Percentiles rank a stretch among this genome's conserved stretches.
These are phyloP conservation scores for Scophthalmus maximus DNA, from an alignment of 2,113 vertebrate species.

Conservation along the genomic window DNA sequence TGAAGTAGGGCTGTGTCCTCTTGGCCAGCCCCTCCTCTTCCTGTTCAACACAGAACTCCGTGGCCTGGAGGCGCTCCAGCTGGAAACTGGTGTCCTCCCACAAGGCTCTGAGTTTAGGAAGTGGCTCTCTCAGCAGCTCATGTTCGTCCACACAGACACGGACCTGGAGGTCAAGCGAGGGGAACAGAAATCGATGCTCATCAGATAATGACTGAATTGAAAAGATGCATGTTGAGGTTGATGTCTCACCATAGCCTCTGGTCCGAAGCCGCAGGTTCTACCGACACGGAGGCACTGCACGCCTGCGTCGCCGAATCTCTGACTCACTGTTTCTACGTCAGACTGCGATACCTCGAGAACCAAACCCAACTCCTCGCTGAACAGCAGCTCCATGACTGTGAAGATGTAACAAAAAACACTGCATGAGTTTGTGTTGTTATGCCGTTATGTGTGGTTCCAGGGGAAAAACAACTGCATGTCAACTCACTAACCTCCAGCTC, in stretches of 20 bases:
- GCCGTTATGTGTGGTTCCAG: neutral
- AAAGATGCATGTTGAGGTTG: neutral
- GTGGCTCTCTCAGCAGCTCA: constrained; percentile 79
- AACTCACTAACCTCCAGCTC: constrained; percentile 78
- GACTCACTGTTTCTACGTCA: constrained; percentile 68
- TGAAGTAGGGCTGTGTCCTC: constrained; percentile 84
- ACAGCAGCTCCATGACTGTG: constrained; percentile 87
- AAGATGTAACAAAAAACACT: neutral
- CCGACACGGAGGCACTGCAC: constrained; percentile 85
- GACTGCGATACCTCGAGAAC: constrained; percentile 86
- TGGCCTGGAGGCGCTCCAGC: constrained; percentile 88
- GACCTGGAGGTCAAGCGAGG: constrained; percentile 75
- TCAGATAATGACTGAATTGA: neutral
- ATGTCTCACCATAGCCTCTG: constrained; percentile 84
- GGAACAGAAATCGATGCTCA: neutral
- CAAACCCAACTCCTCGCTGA: constrained; percentile 90
- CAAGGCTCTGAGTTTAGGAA: constrained; percentile 83
- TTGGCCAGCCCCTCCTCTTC: constrained; percentile 84
- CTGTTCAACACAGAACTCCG: constrained; percentile 83
- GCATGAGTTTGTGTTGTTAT: neutral
- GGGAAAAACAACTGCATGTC: neutral
- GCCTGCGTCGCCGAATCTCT: constrained; percentile 79
- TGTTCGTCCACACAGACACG: constrained; percentile 80
- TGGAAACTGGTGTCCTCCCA: constrained; percentile 95
- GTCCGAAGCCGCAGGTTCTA: constrained; percentile 81